Evolutionary conservation across 1,140 invertebrate species (phyloP), one percentile per base, ranked within the genome.

Genomic region (Pemphigus obesinymphae): DNA sequence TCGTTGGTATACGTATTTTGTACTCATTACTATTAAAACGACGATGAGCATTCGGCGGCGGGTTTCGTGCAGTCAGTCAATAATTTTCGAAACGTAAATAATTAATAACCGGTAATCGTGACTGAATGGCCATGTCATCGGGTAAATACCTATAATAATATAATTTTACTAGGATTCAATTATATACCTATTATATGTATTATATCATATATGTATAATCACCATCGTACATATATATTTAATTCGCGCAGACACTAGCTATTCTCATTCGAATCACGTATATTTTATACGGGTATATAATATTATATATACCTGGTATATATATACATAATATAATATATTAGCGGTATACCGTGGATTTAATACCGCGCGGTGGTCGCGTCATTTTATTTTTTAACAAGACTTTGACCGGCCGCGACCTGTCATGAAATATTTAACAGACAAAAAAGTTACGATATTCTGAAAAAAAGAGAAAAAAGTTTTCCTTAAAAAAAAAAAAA

Each of bases 391-490:
- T 80, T 37, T 37, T 58, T 61, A 26, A 17, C 7, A n/a, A 20
- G 73, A 40, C 76, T 80, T 80, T 80, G 53, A 43, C 53, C 53
- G 76, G 37, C 61, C n/a, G 66, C 37, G 37, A 80, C 76, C 55
- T 34, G 76, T 80, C 76, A 80, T 80, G 76, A 80, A 80, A 80
- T 80, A 80, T 80, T 80, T 80, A 80, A 80, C 76, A 80, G 76
- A 80, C 76, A 17, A 61, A 76, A n/a, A 80, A 61, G 53, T 63
- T 48, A 73, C 45, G 43, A 48, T 48, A 31, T 48, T 20, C 5
- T 45, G 43, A 72, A 72, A 72, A 43, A 26, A 53, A 53, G 50
- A 53, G 26, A 58, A 58, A 61, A 73, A 72, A 73, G 70, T 73
- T 73, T 31, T 34, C 10, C 34, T 34, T n/a, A 15, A 17, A 31